Conservation (phyloP, 2,797 vertebrate species). For the Vireo griseus region DNA sequence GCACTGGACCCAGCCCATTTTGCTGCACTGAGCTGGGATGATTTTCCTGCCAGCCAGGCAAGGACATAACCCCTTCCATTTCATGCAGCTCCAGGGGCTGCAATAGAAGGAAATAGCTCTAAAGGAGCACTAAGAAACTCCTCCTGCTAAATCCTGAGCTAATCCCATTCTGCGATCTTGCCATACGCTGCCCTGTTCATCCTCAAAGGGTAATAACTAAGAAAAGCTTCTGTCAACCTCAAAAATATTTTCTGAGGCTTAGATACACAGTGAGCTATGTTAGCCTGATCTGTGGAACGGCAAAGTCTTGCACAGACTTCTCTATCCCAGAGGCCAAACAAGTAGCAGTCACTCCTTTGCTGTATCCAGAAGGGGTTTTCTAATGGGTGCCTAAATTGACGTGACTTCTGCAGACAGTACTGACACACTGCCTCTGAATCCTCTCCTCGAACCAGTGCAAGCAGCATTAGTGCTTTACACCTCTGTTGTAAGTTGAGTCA, state of each 20-base stretch:
- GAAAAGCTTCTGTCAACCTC: constrained; percentile 15
- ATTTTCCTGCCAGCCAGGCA: background rate
- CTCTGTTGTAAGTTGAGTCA: background rate
- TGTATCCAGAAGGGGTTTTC: background rate
- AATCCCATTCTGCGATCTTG: constrained; percentile 1
- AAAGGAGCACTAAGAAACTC: background rate
- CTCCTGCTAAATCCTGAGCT: background rate
- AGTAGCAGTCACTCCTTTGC: background rate
- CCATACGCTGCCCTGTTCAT: background rate
- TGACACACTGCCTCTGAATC: background rate
- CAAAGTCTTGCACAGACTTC: background rate
- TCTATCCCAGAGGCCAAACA: background rate
- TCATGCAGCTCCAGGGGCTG: background rate
- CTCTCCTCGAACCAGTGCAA: background rate
- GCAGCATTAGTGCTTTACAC: background rate
- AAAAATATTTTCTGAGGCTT: constrained; percentile 2
- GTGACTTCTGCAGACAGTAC: background rate
- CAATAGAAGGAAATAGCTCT: background rate
- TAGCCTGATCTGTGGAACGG: background rate
- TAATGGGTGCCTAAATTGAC: background rate
- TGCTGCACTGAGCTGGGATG: background rate
- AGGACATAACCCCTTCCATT: background rate
- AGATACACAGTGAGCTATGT: background rate
- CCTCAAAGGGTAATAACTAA: background rate
- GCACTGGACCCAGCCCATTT: background rate